Evolutionary conservation across 2,113 vertebrate genomes (phyloP), one percentile per base, ranked within the genome.

Genomic region (Procapra przewalskii): DNA sequence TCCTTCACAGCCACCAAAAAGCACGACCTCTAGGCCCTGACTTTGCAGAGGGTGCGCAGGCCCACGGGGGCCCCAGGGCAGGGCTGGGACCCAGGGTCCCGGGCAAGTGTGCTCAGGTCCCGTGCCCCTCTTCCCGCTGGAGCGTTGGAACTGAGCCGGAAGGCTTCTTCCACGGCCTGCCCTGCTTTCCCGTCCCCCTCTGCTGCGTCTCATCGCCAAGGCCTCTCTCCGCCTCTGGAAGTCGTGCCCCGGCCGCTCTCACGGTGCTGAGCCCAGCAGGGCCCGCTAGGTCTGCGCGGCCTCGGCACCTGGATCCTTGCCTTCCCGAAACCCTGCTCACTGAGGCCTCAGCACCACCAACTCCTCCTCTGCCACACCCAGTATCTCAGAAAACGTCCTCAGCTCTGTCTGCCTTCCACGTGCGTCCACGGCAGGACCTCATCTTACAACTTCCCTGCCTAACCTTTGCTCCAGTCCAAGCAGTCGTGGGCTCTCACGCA

Each of bases 111-210:
- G 7, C 80, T 54, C 10, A 21, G 33, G 6, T 36, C 43, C n/a
- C 0, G 0, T 0, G 17, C 40, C 60, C 1, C 17, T 11, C 75
- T 67, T 27, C 57, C 50, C 1, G 3, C 9, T 2, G 1, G 59
- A 21, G 79, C 29, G 31, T 29, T 0, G 1, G 17, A 7, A 1
- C 9, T 6, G 45, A 25, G 9, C 31, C 14, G 0, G 27, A 0
- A 62, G 27, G 59, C 5, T 2, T 0, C 27, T 10, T 19, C 77
- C 59, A 2, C 8, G 0, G 11, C 71, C 55, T 6, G 27, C 13
- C 0, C 0, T 12, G 16, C 67, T 1, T 25, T n/a, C 40, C 75
- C 19, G 4, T 3, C 7, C 21, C 9, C 9, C 12, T 48, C 27
- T 0, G 12, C 87, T 2, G 4, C 0, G 0, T 5, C 82, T 40